Evolutionary conservation across 2,888 invertebrate genomes (phyloP).

Genomic region (Eupithecia exiguata): DNA sequence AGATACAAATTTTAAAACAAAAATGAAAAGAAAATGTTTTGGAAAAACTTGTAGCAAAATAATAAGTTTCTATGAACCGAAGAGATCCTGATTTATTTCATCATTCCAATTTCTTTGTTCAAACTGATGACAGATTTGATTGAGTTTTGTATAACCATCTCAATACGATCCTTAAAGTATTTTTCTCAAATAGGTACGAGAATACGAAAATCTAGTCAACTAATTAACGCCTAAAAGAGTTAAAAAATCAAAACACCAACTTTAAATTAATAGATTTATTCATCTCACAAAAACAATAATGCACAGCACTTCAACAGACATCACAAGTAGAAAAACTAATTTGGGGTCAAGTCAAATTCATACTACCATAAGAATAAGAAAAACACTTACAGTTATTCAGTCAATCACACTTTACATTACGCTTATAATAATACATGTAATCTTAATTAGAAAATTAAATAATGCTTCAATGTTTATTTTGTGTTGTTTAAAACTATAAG

Average conservation of each 20-base stretch:
- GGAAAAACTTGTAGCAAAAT: too few species aligned
- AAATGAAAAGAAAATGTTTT: too few species aligned
- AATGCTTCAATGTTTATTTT: neutral
- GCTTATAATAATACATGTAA: neutral
- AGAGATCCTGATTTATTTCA: too few species aligned
- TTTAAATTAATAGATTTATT: conserved; percentile 49
- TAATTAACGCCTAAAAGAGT: neutral
- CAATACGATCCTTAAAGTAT: too few species aligned
- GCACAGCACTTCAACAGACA: conserved; percentile 56
- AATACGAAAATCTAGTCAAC: too few species aligned
- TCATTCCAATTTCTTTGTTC: too few species aligned
- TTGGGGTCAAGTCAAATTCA: conserved; percentile 42
- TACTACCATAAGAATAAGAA: conserved; percentile 43
- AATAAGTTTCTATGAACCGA: too few species aligned
- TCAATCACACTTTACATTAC: conserved; percentile 48
- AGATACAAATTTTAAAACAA: too few species aligned
- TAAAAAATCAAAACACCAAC: neutral
- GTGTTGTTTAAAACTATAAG: neutral
- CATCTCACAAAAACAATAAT: conserved; percentile 54
- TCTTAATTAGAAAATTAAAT: neutral
- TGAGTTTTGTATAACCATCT: too few species aligned
- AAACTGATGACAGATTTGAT: too few species aligned
- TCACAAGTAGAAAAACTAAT: conserved; percentile 55
- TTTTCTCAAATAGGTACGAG: too few species aligned
- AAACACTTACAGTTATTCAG: conserved; percentile 47